Evolutionary conservation across 2,888 invertebrate genomes (phyloP).

Genomic region (Panopea generosa): DNA sequence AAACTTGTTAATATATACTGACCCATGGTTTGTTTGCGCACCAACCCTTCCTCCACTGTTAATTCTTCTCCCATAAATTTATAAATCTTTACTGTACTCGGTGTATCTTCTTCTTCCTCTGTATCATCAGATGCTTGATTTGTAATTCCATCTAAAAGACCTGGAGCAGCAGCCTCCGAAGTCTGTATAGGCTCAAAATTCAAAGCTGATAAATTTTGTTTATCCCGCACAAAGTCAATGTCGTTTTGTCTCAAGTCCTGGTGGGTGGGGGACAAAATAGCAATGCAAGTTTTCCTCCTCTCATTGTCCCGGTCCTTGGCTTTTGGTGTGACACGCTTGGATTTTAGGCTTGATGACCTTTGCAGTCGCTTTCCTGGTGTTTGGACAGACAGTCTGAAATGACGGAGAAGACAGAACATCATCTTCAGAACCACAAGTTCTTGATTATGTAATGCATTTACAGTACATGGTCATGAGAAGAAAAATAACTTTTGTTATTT

Average conservation of each 20-base stretch:
- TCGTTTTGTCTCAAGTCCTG: slow-evolving; percentile 36
- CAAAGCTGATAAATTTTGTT: neutral
- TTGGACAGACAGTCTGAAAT: slow-evolving; percentile 42
- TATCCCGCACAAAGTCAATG: neutral
- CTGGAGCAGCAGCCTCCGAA: slow-evolving; percentile 22
- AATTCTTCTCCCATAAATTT: slow-evolving; percentile 73
- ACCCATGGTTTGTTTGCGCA: slow-evolving; percentile 75
- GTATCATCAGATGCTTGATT: slow-evolving; percentile 27
- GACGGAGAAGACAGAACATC: too few species aligned
- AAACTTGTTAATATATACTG: too few species aligned
- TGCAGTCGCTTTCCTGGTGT: slow-evolving; percentile 68
- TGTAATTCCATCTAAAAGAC: slow-evolving; percentile 19
- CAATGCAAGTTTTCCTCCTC: slow-evolving; percentile 79
- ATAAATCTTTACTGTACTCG: slow-evolving; percentile 63
- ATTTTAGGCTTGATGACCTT: slow-evolving; percentile 80
- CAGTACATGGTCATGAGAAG: too few species aligned
- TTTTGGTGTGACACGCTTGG: slow-evolving; percentile 66
- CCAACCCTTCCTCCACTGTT: slow-evolving; percentile 72
- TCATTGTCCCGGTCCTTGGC: slow-evolving; percentile 69
- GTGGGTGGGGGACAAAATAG: slow-evolving; percentile 71
- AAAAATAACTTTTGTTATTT: too few species aligned
- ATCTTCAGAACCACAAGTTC: too few species aligned
- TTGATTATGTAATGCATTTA: too few species aligned
- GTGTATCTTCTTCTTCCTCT: slow-evolving; percentile 31
- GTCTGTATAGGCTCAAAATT: too few species aligned